Percentiles rank a stretch among this genome's conserved stretches.
Conservation (phyloP, 2,797 vertebrate genomes). For the Serranus cabrilla region DNA sequence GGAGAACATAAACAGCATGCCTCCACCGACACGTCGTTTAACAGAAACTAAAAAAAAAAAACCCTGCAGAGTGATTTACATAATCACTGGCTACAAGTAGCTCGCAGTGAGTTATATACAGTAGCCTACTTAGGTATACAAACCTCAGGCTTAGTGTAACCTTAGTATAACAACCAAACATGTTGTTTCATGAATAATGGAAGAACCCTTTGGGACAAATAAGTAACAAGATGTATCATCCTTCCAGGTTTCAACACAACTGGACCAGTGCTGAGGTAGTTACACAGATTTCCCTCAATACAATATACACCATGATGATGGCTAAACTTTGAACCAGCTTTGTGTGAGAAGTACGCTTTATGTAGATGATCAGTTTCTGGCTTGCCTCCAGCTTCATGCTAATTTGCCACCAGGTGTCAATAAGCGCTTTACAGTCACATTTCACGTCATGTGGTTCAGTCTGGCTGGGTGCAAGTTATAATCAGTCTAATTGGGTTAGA, state of each 20-base stretch:
- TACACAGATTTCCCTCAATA: not conserved
- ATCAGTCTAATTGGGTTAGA: no score
- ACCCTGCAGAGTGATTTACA: conserved; percentile 49
- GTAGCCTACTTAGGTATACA: conserved; percentile 54
- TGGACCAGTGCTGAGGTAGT: conserved; percentile 25
- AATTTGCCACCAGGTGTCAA: no score
- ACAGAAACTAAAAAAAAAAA: conserved; percentile 21
- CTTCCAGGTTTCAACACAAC: conserved; percentile 36
- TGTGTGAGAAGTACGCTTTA: no score
- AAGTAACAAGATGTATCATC: conserved; percentile 52
- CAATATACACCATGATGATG: not conserved
- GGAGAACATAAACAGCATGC: conserved; percentile 20
- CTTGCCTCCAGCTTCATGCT: no score
- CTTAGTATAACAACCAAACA: conserved; percentile 67
- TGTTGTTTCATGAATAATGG: conserved; percentile 69
- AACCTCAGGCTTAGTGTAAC: conserved; percentile 67
- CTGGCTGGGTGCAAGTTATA: no score
- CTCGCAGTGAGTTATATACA: conserved; percentile 34
- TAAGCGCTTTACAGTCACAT: no score
- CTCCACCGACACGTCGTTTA: conserved; percentile 32
- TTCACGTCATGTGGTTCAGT: no score
- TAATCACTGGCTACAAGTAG: conserved; percentile 47
- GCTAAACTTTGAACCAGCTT: no score
- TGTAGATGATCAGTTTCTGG: no score
- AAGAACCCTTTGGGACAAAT: conserved; percentile 55